These are phyloP conservation scores for Cataglyphis altisquamis DNA, from an alignment of 2,888 invertebrate genomes.

Conservation along the genomic window DNA sequence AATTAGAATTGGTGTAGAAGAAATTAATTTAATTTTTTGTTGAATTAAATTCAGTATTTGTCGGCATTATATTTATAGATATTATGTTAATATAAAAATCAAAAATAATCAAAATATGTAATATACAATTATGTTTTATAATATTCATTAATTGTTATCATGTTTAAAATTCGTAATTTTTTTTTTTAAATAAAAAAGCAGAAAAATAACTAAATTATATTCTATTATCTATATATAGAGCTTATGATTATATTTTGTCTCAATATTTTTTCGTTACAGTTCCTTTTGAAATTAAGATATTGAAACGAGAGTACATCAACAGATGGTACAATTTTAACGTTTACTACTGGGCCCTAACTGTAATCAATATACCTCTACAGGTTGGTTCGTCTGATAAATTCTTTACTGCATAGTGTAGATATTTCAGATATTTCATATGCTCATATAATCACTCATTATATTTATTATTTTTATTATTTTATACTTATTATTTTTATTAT, in stretches of 20 bases:
- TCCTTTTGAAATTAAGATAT: constrained; percentile 92
- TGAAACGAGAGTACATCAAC: constrained; percentile 94
- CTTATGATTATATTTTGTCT: background rate
- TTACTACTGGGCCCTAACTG: constrained; percentile 92
- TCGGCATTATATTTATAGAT: background rate
- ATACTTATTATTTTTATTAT: constrained; percentile 1
- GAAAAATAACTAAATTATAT: background rate
- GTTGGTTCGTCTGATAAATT: constrained; percentile 83
- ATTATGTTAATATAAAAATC: background rate
- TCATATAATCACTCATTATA: background rate
- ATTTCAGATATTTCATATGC: background rate
- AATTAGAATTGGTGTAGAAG: background rate
- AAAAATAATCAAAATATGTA: background rate
- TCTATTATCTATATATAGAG: too few species aligned
- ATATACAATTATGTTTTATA: background rate
- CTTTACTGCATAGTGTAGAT: background rate
- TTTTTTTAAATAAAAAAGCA: background rate
- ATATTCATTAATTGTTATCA: background rate
- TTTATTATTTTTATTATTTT: background rate
- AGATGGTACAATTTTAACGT: constrained; percentile 94
- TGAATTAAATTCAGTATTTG: background rate
- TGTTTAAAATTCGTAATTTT: background rate
- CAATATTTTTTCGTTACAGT: constrained; percentile 87
- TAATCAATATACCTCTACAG: constrained; percentile 91
- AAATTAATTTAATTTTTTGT: background rate